Evolutionary conservation across 1,140 invertebrate species (phyloP).

Genomic region (Lithobius niger): DNA sequence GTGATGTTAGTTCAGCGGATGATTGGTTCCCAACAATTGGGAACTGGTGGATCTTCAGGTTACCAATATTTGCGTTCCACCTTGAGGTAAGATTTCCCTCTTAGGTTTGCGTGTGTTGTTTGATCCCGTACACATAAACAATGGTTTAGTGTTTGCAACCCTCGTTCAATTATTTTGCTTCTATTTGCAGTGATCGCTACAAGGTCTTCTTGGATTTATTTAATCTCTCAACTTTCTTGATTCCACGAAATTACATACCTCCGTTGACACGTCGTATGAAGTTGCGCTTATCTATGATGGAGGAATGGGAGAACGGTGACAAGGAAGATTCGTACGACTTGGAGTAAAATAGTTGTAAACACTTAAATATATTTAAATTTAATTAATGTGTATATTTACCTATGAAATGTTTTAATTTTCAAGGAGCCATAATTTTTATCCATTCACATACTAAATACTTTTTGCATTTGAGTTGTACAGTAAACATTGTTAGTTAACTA

Average conservation of each 20-base stretch:
- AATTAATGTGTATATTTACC: no score
- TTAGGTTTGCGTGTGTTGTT: no score
- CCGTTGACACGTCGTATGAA: conserved; percentile 62
- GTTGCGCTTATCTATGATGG: conserved; percentile 19
- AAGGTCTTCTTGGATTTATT: conserved; percentile 97
- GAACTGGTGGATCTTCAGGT: conserved; percentile 94
- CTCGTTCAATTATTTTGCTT: conserved; percentile 16
- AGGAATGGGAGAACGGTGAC: conserved; percentile 11
- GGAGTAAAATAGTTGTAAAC: no score
- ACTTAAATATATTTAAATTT: no score
- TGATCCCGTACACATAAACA: conserved; percentile 1
- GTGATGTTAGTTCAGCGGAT: conserved; percentile 98
- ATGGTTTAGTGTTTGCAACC: background rate
- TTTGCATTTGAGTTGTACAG: no score
- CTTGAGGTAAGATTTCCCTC: conserved; percentile 55
- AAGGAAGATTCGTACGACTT: background rate
- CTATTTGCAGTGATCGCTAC: conserved; percentile 76
- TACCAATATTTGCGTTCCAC: conserved; percentile 98
- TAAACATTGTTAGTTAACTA: no score
- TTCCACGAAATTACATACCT: conserved; percentile 82
- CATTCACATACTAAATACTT: no score
- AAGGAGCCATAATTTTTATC: no score
- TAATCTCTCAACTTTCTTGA: conserved; percentile 90
- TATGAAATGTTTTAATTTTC: no score
- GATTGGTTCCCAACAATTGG: conserved; percentile 92